These are phyloP conservation scores for Napeogenes inachia DNA, from an alignment of 2,888 invertebrate species.

Conservation along the genomic window DNA sequence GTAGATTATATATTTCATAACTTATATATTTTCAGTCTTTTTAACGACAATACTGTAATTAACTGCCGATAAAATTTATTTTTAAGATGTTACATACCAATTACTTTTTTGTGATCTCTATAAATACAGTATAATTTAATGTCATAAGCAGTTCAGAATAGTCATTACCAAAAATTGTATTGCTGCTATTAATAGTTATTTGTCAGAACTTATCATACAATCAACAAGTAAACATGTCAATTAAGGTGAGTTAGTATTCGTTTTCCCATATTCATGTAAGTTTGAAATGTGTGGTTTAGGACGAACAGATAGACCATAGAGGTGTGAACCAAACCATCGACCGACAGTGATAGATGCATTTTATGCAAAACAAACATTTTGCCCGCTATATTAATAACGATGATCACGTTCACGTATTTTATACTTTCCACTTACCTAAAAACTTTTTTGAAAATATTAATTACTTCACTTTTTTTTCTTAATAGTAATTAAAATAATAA, in stretches of 20 bases:
- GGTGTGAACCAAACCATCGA: conserved; percentile 56
- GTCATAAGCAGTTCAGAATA: too few relatives aligned
- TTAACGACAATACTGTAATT: too few relatives aligned
- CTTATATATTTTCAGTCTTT: too few relatives aligned
- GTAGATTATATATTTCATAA: too few relatives aligned
- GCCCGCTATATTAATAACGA: conserved; percentile 48
- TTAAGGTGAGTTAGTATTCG: conserved; percentile 71
- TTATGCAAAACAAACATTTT: conserved; percentile 26
- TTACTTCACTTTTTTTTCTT: too few relatives aligned
- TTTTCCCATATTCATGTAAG: conserved; percentile 58
- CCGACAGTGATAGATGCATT: conserved; percentile 58
- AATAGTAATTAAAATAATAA: too few relatives aligned
- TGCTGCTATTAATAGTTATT: neutral
- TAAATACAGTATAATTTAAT: too few relatives aligned
- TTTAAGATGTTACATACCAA: too few relatives aligned
- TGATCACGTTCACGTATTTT: conserved; percentile 36
- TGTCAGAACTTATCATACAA: conserved; percentile 1
- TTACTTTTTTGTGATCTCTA: too few relatives aligned
- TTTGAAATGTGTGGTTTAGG: conserved; percentile 70
- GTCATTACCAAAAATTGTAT: too few relatives aligned
- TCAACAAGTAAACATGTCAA: conserved; percentile 34
- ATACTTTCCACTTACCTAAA: conserved; percentile 13
- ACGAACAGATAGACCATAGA: conserved; percentile 73
- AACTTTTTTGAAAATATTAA: too few relatives aligned
- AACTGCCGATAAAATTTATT: too few relatives aligned